phyloP scores from a whole-genome alignment of 2,113 vertebrate genomes.

The Canis aureus region DNA sequence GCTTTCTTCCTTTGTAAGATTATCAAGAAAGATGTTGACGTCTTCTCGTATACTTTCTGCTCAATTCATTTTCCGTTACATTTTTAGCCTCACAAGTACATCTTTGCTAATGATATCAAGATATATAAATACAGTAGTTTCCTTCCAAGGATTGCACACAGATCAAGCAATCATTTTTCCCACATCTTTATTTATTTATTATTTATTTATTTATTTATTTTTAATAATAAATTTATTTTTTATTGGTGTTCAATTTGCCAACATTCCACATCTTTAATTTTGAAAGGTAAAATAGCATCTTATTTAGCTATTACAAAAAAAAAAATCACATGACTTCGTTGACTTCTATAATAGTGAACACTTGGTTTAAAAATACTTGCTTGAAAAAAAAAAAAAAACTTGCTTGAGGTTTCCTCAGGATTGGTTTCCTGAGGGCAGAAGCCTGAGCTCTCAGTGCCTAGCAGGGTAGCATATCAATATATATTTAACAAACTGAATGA shows the following conservation, averaged over 20 bases:
- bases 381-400: background rate
- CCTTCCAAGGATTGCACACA: background rate
- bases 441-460: background rate
- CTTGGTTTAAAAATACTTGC: background rate
- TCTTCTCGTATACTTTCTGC: background rate
- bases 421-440: background rate
- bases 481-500: background rate
- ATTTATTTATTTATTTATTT: no score
- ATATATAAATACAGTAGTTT: background rate
- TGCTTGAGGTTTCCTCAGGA: background rate
- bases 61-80: background rate
- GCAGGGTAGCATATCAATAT: background rate
- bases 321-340: background rate
- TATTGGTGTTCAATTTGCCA: no score
- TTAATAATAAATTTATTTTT: no score
- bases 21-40: background rate
- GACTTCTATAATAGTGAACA: background rate
- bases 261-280: background rate
- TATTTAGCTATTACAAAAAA: background rate
- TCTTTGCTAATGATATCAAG: conserved; percentile 27
- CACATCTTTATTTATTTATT: background rate
- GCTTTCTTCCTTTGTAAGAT: background rate
- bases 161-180: background rate
- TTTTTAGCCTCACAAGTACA: background rate
- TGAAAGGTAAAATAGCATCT: background rate